Evolutionary conservation across 2,888 invertebrate species (phyloP).

Genomic region (Macrosoma leucophasiata): DNA sequence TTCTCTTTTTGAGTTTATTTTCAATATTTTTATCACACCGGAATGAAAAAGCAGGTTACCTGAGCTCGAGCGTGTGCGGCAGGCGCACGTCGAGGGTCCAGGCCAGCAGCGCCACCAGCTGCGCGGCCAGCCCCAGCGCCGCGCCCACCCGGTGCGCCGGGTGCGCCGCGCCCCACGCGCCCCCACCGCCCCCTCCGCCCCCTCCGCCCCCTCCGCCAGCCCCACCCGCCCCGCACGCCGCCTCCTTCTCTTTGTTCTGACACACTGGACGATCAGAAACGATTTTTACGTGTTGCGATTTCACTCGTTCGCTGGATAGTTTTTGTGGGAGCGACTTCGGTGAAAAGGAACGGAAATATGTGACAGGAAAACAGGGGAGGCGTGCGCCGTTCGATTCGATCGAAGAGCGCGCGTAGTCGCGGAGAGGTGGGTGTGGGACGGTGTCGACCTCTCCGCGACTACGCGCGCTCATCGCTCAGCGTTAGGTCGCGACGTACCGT

Average conservation of each 20-base stretch:
- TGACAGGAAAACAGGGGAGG: too few species aligned
- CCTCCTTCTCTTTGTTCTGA: conserved; percentile 12
- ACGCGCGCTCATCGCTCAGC: too few species aligned
- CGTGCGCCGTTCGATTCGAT: too few species aligned
- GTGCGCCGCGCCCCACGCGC: conserved; percentile 18
- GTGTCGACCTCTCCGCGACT: too few species aligned
- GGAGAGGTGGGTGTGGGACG: too few species aligned
- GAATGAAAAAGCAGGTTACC: conserved; percentile 28
- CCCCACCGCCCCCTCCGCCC: conserved; percentile 14
- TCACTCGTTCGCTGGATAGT: too few species aligned
- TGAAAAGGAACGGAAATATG: too few species aligned
- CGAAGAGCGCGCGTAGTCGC: too few species aligned
- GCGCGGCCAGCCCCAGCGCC: conserved; percentile 90
- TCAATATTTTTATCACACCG: too few species aligned
- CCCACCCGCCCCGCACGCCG: conserved; percentile 10
- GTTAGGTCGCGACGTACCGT: too few species aligned
- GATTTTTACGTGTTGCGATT: background rate
- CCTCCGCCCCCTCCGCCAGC: conserved; percentile 12
- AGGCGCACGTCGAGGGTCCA: conserved; percentile 88
- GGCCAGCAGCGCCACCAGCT: conserved; percentile 87
- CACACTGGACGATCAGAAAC: conserved; percentile 2
- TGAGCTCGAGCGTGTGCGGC: conserved; percentile 71
- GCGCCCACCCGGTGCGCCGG: conserved; percentile 78
- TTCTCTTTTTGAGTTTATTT: too few species aligned
- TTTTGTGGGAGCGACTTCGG: too few species aligned